These are phyloP conservation scores for Bemisia tabaci DNA, from an alignment of 1,140 invertebrate species.

Conservation along the genomic window DNA sequence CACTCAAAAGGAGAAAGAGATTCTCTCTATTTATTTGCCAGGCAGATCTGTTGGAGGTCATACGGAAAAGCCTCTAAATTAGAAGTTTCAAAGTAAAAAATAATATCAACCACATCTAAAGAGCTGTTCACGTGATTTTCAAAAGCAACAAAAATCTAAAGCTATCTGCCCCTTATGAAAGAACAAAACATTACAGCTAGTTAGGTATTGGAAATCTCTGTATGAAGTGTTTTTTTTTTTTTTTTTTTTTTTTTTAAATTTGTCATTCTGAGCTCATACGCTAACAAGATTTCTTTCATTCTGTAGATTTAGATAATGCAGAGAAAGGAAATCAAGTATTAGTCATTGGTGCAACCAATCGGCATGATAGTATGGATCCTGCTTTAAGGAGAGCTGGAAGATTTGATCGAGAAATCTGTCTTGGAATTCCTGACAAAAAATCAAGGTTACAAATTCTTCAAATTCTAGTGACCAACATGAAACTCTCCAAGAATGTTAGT, in stretches of 20 bases:
- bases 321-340: constrained; percentile 57
- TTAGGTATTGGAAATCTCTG: too few species aligned
- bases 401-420: constrained; percentile 81
- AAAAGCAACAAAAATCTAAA: too few species aligned
- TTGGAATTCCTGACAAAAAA: constrained; percentile 82
- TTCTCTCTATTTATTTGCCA: too few species aligned
- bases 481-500: constrained; percentile 52
- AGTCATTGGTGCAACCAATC: constrained; percentile 89
- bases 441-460: constrained; percentile 60
- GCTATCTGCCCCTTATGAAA: too few species aligned
- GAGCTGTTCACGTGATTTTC: too few species aligned
- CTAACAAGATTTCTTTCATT: constrained; percentile 8
- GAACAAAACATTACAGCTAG: too few species aligned
- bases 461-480: constrained; percentile 51
- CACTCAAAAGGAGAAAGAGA: too few species aligned
- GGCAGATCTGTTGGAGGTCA: too few species aligned
- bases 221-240: constrained; percentile 7
- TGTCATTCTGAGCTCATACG: background rate
- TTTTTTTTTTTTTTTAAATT: constrained; percentile 10
- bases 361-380: constrained; percentile 84
- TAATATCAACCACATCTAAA: too few species aligned
- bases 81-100: too few species aligned
- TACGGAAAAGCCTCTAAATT: too few species aligned
- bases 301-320: constrained; percentile 37
- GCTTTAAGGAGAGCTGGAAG: constrained; percentile 80